A percentile compares a stretch with the other conserved stretches of the same genome.
phyloP scores from a whole-genome alignment of 2,113 vertebrate genomes.

The Malurus elegans region DNA sequence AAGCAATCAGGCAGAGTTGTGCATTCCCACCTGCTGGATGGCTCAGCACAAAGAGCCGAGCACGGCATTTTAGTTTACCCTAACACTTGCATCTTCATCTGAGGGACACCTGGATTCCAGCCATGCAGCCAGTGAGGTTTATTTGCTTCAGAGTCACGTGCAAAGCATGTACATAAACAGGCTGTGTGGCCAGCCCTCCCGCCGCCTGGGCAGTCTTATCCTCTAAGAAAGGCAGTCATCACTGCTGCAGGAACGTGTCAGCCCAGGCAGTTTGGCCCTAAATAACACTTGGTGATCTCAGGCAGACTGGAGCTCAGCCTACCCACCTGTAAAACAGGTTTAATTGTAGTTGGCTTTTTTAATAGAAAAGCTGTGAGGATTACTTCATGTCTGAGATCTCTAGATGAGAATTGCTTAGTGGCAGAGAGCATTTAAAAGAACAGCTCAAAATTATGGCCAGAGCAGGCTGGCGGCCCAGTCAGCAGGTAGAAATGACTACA shows the following conservation, averaged over 20 bases:
- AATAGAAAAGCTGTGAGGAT: not conserved
- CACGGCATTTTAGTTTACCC: accelerated
- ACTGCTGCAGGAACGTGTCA: not conserved
- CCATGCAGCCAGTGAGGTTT: not conserved
- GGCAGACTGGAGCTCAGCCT: not conserved
- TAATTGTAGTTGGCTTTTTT: not conserved
- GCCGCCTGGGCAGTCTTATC: not conserved
- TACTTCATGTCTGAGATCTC: conserved; percentile 22
- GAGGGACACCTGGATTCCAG: not conserved
- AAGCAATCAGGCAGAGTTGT: not conserved
- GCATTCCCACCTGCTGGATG: not conserved
- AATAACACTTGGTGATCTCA: not conserved
- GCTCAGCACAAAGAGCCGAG: not conserved
- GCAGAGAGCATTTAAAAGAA: not conserved
- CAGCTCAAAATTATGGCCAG: not conserved
- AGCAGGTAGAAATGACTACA: not conserved
- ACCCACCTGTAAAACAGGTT: conserved; percentile 32
- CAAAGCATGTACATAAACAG: not conserved
- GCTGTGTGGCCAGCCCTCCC: not conserved
- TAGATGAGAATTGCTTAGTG: not conserved
- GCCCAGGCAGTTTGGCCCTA: not conserved
- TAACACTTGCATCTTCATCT: accelerated
- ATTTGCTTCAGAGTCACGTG: not conserved
- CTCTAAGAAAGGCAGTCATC: accelerated
- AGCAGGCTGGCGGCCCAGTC: not conserved